Evolutionary conservation across 2,797 vertebrate species (phyloP), one percentile per base, ranked within the genome.

Genomic region (Ibycter americanus): DNA sequence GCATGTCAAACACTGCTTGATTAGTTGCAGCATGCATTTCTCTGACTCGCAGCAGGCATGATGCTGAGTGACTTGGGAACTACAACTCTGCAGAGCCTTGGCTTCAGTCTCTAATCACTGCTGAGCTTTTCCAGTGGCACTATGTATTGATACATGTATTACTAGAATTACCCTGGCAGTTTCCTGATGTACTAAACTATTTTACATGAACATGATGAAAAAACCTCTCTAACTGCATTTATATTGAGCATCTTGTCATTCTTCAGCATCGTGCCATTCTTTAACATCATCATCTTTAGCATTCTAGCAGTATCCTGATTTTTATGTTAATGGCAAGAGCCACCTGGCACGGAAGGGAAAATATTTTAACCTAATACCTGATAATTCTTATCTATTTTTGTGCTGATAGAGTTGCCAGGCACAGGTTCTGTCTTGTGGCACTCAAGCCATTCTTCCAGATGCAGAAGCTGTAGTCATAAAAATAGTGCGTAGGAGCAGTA

Each of bases 1-100:
- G 16, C 14, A 10, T 90, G 93, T 97, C 96, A 83, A 92, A 83
- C 94, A 36, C 73, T 63, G 84, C 10, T 36, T 47, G 95, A 87
- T 85, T 11, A 44, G 67, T 19, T 83, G 91, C 94, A 94, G 89
- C 83, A 46, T 36, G 56, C 15, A 11, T 14, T 88, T 46, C 67
- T 58, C 63, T 49, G 78, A 9, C 62, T 72, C 4, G 49, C 56
- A 52, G 66, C 66, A 34, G 22, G 67, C 46, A 55, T 10, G 15
- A 70, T 1, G 31, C 55, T 9, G 42, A 74, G 85, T 7, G n/a
- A 7, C 89, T 81, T 0, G 1, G 74, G 26, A 83, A 12, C 81
- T n/a, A 6, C 58, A n/a, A 1, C 86, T 81, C 92, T 77, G 40
- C 90, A 72, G 32, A 56, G 86, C 73, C 63, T 80, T 34, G 49